Percentiles rank a stretch among this genome's conserved stretches.
Evolutionary conservation across 2,113 vertebrate genomes (phyloP).

Genomic region (Probosciger aterrimus): DNA sequence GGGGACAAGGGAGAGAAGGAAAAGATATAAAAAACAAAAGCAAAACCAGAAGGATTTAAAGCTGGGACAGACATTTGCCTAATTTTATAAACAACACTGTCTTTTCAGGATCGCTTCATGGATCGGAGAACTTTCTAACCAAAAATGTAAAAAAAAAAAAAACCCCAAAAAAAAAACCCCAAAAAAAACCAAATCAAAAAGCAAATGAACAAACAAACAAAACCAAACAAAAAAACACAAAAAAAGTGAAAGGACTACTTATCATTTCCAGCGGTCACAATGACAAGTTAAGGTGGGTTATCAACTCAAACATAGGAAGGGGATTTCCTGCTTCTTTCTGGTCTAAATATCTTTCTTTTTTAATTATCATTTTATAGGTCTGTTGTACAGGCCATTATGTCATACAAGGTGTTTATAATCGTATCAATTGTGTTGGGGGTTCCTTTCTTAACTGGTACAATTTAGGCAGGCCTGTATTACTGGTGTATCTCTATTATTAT

Average conservation of each 20-base stretch:
- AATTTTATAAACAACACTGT: slow-evolving; percentile 86
- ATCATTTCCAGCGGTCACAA: slow-evolving; percentile 81
- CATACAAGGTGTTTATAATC: slow-evolving; percentile 90
- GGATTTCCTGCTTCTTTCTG: slow-evolving; percentile 71
- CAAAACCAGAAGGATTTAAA: slow-evolving; percentile 71
- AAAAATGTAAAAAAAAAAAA: slow-evolving; percentile 82
- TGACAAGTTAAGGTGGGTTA: slow-evolving; percentile 84
- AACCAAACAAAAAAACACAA: slow-evolving; percentile 49
- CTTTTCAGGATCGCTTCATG: slow-evolving; percentile 87
- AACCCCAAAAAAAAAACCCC: slow-evolving; percentile 21
- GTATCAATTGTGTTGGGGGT: slow-evolving; percentile 81
- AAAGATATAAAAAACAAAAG: slow-evolving; percentile 1
- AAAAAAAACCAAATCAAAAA: slow-evolving; percentile 28
- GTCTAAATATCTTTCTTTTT: slow-evolving; percentile 76
- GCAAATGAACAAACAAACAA: slow-evolving; percentile 18
- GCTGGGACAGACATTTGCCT: slow-evolving; percentile 79
- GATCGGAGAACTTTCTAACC: slow-evolving; percentile 92
- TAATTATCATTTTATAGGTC: slow-evolving; percentile 81
- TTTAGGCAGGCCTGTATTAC: slow-evolving; percentile 84
- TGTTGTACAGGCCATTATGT: slow-evolving; percentile 88
- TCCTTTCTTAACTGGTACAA: slow-evolving; percentile 88
- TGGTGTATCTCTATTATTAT: slow-evolving; percentile 74
- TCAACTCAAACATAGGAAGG: slow-evolving; percentile 79
- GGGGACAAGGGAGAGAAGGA: slow-evolving; percentile 59
- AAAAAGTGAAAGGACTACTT: slow-evolving; percentile 82